Base-by-base conservation (phyloP, 1,140 invertebrate species). In the Pemphigus obesinymphae region DNA sequence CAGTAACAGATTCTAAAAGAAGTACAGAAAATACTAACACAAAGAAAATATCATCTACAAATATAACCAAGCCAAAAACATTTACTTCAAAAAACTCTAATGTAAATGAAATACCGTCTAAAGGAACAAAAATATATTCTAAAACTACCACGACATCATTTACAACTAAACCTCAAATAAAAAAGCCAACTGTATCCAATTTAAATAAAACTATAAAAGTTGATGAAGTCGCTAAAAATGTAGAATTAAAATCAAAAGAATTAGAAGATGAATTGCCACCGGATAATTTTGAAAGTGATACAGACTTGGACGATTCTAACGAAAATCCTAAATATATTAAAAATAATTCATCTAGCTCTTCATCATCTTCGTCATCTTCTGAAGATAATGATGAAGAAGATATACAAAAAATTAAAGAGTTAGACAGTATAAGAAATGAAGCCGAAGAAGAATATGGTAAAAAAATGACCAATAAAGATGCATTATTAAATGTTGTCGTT, bases 401-500 rank as follows among this genome's bases (percentile, higher is more conserved):
- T 26, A 45, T 43, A 61, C 15, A 80, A 48, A 82, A 83, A 43
- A 73, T 84, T 63, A 53, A 83, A 34, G 83, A 85, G 26, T n/a
- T 83, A 13, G 83, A 84, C 37, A 75, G 83, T 29, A 83, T 83
- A 31, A 80, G 84, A 55, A 40, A 53, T 43, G 66, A 83, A 73
- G 83, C 84, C 17, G 84, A 85, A 80, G 26, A 75, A 34, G 83
- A 85, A 34, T 83, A 83, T 29, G 84, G 75, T 20, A 73, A 81
- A 23, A 84, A 84, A 83, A 61, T 84, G 34, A 83, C 82, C 7
- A 68, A 73, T 13, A 82, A 73, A 40, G 63, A 83, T 40, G 48
- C 48, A 15, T 76, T 82, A 63, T 66, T 84, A 48, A 82, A 82
- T 82, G 90, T 92, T 82, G 88, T 90, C 82, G 87, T 91, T 31